phyloP scores from a whole-genome alignment of 2,797 vertebrate genomes.

The Propithecus perrieri region DNA sequence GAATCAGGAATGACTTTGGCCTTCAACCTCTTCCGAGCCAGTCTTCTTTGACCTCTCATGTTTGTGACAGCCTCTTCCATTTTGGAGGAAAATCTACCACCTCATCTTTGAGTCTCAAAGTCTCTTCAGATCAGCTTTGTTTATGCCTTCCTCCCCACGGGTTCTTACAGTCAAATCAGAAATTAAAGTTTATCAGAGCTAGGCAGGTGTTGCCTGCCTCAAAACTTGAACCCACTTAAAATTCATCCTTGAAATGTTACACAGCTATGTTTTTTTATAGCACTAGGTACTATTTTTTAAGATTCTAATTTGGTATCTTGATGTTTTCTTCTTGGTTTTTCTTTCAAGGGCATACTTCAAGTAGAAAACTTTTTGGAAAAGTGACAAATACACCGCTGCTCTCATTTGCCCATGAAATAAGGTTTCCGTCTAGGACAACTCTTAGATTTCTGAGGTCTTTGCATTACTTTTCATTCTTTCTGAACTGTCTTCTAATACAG shows the following conservation, averaged over 20 bases:
- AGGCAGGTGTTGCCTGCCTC: constrained; percentile 67
- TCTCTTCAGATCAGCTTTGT: constrained; percentile 51
- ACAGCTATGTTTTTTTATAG: constrained; percentile 63
- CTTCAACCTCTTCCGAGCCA: neutral
- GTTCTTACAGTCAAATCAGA: constrained; percentile 75
- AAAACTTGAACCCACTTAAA: constrained; percentile 70
- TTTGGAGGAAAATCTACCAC: constrained; percentile 21
- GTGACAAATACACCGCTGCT: neutral
- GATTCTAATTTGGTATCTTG: constrained; percentile 71
- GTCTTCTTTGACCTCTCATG: neutral
- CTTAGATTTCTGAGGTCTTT: neutral
- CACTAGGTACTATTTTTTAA: constrained; percentile 46
- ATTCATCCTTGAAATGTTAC: constrained; percentile 77
- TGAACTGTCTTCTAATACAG: neutral
- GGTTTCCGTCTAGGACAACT: neutral
- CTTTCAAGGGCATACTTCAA: constrained; percentile 64
- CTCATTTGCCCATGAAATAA: neutral
- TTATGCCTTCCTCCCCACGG: constrained; percentile 39
- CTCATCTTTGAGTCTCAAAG: neutral
- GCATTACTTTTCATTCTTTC: neutral
- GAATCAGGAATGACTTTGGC: neutral
- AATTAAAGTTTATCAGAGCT: constrained; percentile 67
- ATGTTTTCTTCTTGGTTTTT: constrained; percentile 69
- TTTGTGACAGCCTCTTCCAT: neutral
- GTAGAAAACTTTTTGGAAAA: constrained; percentile 57